Evolutionary conservation across 2,888 invertebrate species (phyloP).

Genomic region (Priocnemis perturbator): DNA sequence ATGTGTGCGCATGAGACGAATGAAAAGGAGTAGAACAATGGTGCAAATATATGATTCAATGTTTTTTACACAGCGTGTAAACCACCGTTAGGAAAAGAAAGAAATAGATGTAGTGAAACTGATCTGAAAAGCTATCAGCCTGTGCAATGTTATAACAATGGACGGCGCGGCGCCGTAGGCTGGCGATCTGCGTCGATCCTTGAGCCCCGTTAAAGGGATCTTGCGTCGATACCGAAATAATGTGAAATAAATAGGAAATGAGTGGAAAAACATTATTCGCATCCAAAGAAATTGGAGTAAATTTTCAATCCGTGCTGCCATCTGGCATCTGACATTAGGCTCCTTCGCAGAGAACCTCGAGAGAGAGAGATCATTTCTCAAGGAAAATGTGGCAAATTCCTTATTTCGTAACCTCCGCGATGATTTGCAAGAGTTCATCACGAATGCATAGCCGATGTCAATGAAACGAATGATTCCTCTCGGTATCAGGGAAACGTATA

Average conservation of each 20-base stretch:
- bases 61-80: neutral
- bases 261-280: slow-evolving; percentile 39
- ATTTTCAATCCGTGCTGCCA: slow-evolving; percentile 69
- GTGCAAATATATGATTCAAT: slow-evolving; percentile 2
- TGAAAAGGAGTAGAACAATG: too few relatives aligned
- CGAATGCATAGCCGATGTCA: slow-evolving; percentile 4
- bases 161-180: slow-evolving; percentile 14
- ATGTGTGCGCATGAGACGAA: neutral
- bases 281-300: slow-evolving; percentile 59
- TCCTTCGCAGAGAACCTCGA: slow-evolving; percentile 44
- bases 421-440: slow-evolving; percentile 25
- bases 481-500: slow-evolving; percentile 19
- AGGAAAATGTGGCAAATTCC: slow-evolving; percentile 38
- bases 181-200: neutral
- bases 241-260: slow-evolving; percentile 14
- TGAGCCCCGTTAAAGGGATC: neutral
- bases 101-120: slow-evolving; percentile 29
- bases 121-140: slow-evolving; percentile 52
- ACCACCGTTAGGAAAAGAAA: slow-evolving; percentile 37
- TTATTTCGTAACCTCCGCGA: slow-evolving; percentile 56
- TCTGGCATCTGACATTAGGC: slow-evolving; percentile 72
- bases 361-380: slow-evolving; percentile 45
- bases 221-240: neutral
- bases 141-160: slow-evolving; percentile 52
- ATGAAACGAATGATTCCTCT: neutral